Evolutionary conservation across 2,113 vertebrate species (phyloP), one percentile per base, ranked within the genome.

Genomic region (Ptyas mucosa): DNA sequence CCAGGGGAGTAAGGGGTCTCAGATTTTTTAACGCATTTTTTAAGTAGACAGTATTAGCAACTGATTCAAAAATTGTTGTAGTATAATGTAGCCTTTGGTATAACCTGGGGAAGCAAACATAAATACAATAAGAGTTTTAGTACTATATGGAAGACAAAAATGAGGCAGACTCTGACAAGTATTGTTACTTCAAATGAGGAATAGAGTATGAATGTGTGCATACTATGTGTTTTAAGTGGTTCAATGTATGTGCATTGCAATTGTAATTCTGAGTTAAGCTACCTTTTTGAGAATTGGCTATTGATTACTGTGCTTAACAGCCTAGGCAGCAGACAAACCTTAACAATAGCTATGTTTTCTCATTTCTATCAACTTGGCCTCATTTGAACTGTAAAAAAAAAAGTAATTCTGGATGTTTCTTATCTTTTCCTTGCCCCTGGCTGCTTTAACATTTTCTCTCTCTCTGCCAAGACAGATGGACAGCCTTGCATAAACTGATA

Each of bases 381-480:
- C 69, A 94, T 92, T 94, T 97, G 96, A 97, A 97, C 97, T 96
- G 91, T 93, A 85, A 96, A 95, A 96, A 96, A 96, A 96, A 96
- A 94, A 94, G 94, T 58, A 92, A 94, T 96, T 95, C 94, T 93
- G 96, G 95, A 94, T 95, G 95, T 94, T 95, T 94, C 94, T 97
- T 97, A 97, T 97, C 97, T 96, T 94, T 49, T 93, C 95, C 96
- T 95, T 75, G 94, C 96, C 97, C 91, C 95, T 95, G 94, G 94
- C 95, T 95, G 95, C 94, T 94, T 95, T 97, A 96, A 95, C 96
- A 94, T 29, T 93, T 92, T 95, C 95, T 96, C 94, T 94, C 92
- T 96, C 95, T 97, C 94, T 97, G 96, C 95, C 96, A 95, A 96
- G 95, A 95, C 97, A 97, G 95, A 97, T 96, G 96, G 95, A 91